Base-by-base conservation (phyloP, 2,113 vertebrate species). In the Tupaia chinensis region DNA sequence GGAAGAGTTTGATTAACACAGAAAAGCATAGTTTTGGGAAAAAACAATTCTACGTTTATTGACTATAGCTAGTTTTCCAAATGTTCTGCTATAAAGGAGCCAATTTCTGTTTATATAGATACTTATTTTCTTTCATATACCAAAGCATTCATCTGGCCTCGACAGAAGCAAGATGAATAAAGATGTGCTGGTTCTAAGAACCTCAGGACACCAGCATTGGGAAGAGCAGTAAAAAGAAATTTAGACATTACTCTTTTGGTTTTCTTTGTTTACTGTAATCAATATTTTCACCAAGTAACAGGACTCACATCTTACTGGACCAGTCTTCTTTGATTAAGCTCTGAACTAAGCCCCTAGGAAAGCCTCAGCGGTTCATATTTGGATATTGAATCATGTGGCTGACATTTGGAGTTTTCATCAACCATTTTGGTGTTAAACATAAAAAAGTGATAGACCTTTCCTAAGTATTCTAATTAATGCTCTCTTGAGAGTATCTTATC, bases 1-100 rank as follows among this genome's bases (percentile, higher is more conserved):
- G 15, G 6, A 95, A 84, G 34, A 77, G 25, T 95, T 95, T 97
- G 83, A 93, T 95, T 95, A 96, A 80, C 76, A 95, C 19, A 87
- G n/a, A 68, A 29, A 95, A 87, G 2, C n/a, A 79, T 3, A 87
- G 23, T 94, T 91, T 93, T 4, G 2, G 77, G 9, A 32, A 94
- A 96, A 96, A 93, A 56, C 2, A 91, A 53, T 88, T 73, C 32
- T 91, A 87, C 2, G 29, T 87, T 89, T 95, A 97, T 84, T 93
- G 56, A 89, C 61, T 80, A 56, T 58, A 83, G 32, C 53, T 89
- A 84, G 66, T 77, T 97, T 96, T 96, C 60, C 58, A 89, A 97
- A 91, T 89, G 53, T 83, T 93, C 72, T 87, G 16, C 72, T 84
- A 58, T 81, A 53, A 95, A 87, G 83, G 66, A 94, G 27, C 29